Base-by-base conservation (phyloP, 2,888 invertebrate genomes). In the Spialia ferax region DNA sequence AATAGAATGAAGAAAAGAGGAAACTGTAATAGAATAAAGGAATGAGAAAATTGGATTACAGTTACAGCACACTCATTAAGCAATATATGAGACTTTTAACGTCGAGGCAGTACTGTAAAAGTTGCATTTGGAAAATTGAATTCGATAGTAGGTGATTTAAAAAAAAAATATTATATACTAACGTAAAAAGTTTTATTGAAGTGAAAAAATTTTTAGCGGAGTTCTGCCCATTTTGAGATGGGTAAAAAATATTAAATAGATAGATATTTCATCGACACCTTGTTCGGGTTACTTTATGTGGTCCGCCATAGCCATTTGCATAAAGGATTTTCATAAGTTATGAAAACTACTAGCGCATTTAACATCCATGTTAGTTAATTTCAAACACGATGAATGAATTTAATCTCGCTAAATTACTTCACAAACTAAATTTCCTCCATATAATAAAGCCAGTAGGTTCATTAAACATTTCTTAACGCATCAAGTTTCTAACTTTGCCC, bases 401-500 rank as follows among this genome's bases (percentile, higher is more conserved):
- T 50, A 50, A 20, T 50, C 22, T 22, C 11, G 15, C 26, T 18
- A 18, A 18, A 7, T 18, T 20, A 20, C 18, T 2, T n/a, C 13
- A 11, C 8, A 15, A 15, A 54, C 26, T 54, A 0, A 26, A 23
- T 29, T 54, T 54, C 26, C 15, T 23, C 13, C 23, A 23, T 50
- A 23, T 22, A 18, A 22, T 50, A 13, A 22, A 50, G 11, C 35
- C 32, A 35, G 57, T 1, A 35, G 57, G 13, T 54, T 63, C 62
- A 54, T 63, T 38, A 18, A 63, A 23, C 26, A 63, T 63, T 63
- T 54, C 62, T 61, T 61, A 61, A 61, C 10, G 50, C 48, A 32
- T 20, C 6, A 48, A 32, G 62, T 63, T 63, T 32, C 50, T 10
- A 63, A 63, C 52, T 63, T 63, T 15, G 32, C 62, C 62, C 62